Conservation (phyloP, 2,113 vertebrate species). For the Chaetodon trifascialis region DNA sequence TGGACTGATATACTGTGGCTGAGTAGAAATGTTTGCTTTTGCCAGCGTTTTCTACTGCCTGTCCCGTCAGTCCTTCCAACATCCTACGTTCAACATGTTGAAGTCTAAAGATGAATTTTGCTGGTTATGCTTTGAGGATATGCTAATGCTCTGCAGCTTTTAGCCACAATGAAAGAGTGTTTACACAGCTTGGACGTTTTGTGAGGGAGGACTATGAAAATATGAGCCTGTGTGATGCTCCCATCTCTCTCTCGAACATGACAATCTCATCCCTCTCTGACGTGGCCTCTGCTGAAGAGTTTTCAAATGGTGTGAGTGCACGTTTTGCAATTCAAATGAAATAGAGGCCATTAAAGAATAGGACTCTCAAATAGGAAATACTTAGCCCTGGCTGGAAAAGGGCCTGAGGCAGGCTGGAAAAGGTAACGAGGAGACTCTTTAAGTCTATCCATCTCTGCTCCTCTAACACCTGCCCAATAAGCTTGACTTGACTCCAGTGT, state of each 20-base stretch:
- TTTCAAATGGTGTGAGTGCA: constrained; percentile 59
- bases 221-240: constrained; percentile 34
- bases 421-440: constrained; percentile 63
- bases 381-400: constrained; percentile 50
- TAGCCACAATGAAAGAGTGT: constrained; percentile 51
- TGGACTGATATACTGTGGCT: constrained; percentile 56
- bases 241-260: constrained; percentile 39
- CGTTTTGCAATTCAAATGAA: constrained; percentile 77
- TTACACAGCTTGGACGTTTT: constrained; percentile 59
- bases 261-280: constrained; percentile 62
- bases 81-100: constrained; percentile 75
- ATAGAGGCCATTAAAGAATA: constrained; percentile 58
- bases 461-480: constrained; percentile 28
- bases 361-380: constrained; percentile 53
- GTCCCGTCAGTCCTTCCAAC: constrained; percentile 65
- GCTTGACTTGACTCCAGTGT: constrained; percentile 45
- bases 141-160: constrained; percentile 54
- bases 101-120: constrained; percentile 55
- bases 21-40: constrained; percentile 53
- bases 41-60: constrained; percentile 63
- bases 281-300: constrained; percentile 44
- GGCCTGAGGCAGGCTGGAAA: constrained; percentile 46
- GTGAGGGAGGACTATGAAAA: constrained; percentile 60
- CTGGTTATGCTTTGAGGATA: constrained; percentile 55
- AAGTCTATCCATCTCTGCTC: constrained; percentile 40